Evolutionary conservation across 1,140 invertebrate species (phyloP), one percentile per base, ranked within the genome.

Genomic region (Ladona fulva): DNA sequence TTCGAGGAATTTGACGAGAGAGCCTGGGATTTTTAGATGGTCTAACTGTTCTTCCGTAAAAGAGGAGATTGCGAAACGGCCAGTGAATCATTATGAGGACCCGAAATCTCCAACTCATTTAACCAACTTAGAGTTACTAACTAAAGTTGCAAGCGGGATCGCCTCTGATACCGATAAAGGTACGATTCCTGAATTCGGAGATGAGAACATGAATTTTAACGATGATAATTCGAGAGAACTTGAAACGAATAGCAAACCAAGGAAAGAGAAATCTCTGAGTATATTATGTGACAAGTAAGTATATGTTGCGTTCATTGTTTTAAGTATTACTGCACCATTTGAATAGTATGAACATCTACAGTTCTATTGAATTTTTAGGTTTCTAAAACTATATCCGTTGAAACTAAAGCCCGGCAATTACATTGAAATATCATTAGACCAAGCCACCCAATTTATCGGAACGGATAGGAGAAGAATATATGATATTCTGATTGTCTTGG

Each of bases 401-500:
- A 79, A 82, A 52, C 74, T 81, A 25, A 29, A 77, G 7, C 82
- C 86, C 79, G 84, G 83, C 12, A 83, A 85, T 37, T 66, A 75
- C 24, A 78, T 75, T 74, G 86, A 87, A 83, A 88, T 90, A 78
- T 88, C 88, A 77, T 81, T 90, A 79, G 88, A 89, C 80, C 85
- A 83, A 78, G 87, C 88, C 37, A 88, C 88, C 78, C 84, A 85
- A 79, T 81, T 82, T 74, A 79, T 90, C 78, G 88, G 87, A 8
- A 89, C 89, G 12, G 91, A 91, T 83, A 89, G 92, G 80, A 83
- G 92, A 74, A 86, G 92, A 82, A 91, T 93, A 83, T 93, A 93
- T 85, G 92, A 93, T 81, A 93, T 93, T 78, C 91, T 93, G 44
- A 93, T 92, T 85, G 91, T 93, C 75, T 83, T 92, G 75, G 91